Base-by-base conservation (phyloP, 2,113 vertebrate species). In the Solenodon paradoxus region DNA sequence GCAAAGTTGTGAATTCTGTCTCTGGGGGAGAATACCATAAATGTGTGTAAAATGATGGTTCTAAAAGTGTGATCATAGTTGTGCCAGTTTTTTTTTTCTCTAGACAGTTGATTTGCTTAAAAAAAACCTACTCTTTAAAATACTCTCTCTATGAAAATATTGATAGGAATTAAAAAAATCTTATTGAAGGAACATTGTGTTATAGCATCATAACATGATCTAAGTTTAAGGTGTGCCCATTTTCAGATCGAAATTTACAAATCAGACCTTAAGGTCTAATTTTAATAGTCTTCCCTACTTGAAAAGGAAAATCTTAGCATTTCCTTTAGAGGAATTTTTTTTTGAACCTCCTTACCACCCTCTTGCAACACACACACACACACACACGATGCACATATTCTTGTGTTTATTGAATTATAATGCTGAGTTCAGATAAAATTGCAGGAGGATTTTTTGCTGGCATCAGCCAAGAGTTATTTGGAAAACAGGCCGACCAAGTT, bases 401-500 rank as follows among this genome's bases (percentile, higher is more conserved):
- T 88, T 45, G 45, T 84, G 45, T 45, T 96, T 92, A 92, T 89
- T 61, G 68, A 66, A 93, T 95, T 79, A 57, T 51, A 87, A 87
- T 92, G 49, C 64, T 88, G 75, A 51, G 72, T 68, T 69, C 80
- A 66, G 69, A 91, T 85, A 85, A 90, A 95, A 72, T 84, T 92
- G 55, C 57, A 88, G 59, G 47, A 93, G 68, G 42, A n/a, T 30
- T 80, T 86, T 85, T 71, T 74, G 45, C 61, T 63, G 63, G 88
- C 75, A 59, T 72, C 38, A 77, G 93, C 49, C 53, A 79, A 55
- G 78, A 88, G 61, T 77, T 77, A 69, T 80, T 95, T 93, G 78
- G 90, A 96, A 97, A 88, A 93, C 63, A 96, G 87, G 90, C 88
- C 86, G 92, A 96, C 59, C 89, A 53, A 93, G 82, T 96, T 95